Conservation (phyloP, 2,888 invertebrate genomes). For the Steinernema hermaphroditum region DNA sequence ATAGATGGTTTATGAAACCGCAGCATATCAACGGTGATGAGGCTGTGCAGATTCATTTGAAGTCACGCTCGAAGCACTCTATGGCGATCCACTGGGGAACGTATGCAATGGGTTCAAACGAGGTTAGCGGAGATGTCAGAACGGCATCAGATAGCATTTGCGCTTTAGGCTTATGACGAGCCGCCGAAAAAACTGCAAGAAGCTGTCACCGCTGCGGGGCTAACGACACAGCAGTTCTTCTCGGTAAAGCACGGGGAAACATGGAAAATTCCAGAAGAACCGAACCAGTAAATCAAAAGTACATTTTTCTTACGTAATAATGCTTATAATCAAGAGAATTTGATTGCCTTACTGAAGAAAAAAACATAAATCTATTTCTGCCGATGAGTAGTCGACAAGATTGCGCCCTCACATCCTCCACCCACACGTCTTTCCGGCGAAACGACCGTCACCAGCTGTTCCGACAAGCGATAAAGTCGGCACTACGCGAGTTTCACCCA, state of each 20-base stretch:
- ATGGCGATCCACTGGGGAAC: slow-evolving; percentile 72
- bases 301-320: neutral
- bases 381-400: neutral
- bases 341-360: neutral
- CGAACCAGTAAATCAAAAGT: neutral
- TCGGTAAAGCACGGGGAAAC: slow-evolving; percentile 62
- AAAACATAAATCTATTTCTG: neutral
- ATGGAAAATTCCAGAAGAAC: slow-evolving; percentile 34
- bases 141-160: no score
- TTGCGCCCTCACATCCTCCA: slow-evolving; percentile 8
- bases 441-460: slow-evolving; percentile 28
- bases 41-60: slow-evolving; percentile 69
- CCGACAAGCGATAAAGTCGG: slow-evolving; percentile 28
- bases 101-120: slow-evolving; percentile 67
- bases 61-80: slow-evolving; percentile 67
- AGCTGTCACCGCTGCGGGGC: slow-evolving; percentile 39
- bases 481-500: slow-evolving; percentile 17
- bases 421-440: neutral
- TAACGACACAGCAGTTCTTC: slow-evolving; percentile 36
- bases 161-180: slow-evolving; percentile 57
- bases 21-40: slow-evolving; percentile 70
- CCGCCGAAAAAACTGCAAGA: slow-evolving; percentile 49
- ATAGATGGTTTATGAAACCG: slow-evolving; percentile 69
- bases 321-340: neutral
- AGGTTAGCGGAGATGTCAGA: slow-evolving; percentile 53